Conservation (phyloP, 2,113 vertebrate species). For the Phyllostomus hastatus region DNA sequence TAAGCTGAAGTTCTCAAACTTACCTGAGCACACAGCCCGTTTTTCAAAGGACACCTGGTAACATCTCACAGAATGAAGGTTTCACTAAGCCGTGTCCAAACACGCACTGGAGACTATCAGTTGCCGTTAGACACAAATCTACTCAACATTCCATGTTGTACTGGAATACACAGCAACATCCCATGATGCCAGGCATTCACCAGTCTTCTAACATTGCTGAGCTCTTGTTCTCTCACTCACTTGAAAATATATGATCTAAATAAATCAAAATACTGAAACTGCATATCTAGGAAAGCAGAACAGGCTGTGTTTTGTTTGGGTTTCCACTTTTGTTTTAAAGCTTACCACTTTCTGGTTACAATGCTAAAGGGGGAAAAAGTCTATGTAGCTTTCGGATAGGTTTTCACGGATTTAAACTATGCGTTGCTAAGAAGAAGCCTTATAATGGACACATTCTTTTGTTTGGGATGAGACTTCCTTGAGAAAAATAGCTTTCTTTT, state of each 20-base stretch:
- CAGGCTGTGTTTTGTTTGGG: not conserved
- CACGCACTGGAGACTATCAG: not conserved
- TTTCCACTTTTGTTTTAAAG: slow-evolving; percentile 36
- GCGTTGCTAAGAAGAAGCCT: slow-evolving; percentile 21
- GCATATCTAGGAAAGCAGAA: not conserved
- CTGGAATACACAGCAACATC: not conserved
- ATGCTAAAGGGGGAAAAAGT: not conserved
- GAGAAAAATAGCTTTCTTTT: slow-evolving; percentile 32
- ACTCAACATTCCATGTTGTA: not conserved
- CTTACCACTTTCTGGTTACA: slow-evolving; percentile 9
- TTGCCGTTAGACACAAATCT: not conserved
- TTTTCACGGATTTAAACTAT: slow-evolving; percentile 10
- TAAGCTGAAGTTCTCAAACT: not conserved
- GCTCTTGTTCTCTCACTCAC: not conserved
- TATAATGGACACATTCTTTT: not conserved
- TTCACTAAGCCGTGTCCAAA: not conserved
- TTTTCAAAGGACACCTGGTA: not conserved
- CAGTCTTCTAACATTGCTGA: not conserved
- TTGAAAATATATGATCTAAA: not conserved
- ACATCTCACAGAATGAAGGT: not conserved
- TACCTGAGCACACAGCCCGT: not conserved
- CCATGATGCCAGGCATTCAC: not conserved
- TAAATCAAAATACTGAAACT: not conserved
- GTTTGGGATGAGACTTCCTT: slow-evolving; percentile 23
- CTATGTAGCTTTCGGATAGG: not conserved